These are phyloP conservation scores for Sarcophilus harrisii DNA, from an alignment of 2,797 vertebrate genomes.

Conservation along the genomic window DNA sequence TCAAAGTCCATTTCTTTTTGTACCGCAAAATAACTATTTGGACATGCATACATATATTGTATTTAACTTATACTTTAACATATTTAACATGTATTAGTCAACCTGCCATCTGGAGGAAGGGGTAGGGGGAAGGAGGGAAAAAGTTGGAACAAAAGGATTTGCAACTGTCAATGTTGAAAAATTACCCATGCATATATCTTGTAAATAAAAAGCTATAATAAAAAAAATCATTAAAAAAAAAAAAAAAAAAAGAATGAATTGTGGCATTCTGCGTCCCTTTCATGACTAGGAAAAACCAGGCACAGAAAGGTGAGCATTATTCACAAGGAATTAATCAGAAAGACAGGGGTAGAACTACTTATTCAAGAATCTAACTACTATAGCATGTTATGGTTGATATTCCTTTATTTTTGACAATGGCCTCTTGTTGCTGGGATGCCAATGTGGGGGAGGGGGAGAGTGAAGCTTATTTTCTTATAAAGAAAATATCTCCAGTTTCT, in stretches of 20 bases:
- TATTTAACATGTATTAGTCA: too few relatives aligned
- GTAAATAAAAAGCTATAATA: too few relatives aligned
- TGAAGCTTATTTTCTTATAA: background rate
- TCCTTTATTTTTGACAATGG: background rate
- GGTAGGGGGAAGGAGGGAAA: too few relatives aligned
- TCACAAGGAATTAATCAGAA: slow-evolving; percentile 25
- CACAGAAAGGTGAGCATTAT: slow-evolving; percentile 1
- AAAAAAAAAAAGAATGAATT: background rate
- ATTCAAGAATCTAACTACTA: background rate
- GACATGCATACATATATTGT: too few relatives aligned
- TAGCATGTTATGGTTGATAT: background rate
- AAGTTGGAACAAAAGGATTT: too few relatives aligned
- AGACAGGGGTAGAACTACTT: background rate
- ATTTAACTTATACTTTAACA: too few relatives aligned
- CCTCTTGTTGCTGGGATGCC: background rate
- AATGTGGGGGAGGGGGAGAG: background rate
- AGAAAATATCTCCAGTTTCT: background rate
- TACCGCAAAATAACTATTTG: too few relatives aligned
- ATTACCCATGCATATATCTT: too few relatives aligned
- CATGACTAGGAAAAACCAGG: slow-evolving; percentile 7
- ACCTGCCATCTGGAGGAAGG: too few relatives aligned
- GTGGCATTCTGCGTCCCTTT: slow-evolving; percentile 7
- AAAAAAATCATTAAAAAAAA: too few relatives aligned
- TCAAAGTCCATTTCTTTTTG: too few relatives aligned
- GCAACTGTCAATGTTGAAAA: too few relatives aligned